Base-by-base conservation (phyloP, 2,113 vertebrate species). In the Mirza zaza region DNA sequence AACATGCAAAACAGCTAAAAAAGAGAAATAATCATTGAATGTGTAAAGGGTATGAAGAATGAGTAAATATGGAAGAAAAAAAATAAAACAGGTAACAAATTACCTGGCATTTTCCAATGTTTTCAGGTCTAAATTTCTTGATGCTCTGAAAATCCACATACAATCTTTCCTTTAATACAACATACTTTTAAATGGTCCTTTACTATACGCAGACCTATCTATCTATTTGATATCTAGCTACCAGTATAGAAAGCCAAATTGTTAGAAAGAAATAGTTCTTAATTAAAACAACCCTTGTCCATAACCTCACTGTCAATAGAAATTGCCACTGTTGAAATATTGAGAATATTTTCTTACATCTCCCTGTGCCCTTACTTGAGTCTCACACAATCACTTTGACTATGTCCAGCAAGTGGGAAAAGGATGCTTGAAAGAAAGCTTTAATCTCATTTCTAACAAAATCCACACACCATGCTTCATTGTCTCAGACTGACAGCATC, bases 361-460 rank as follows among this genome's bases (percentile, higher is more conserved):
- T 95, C 45, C 75, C 91, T 63, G 11, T 94, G 45, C 32, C 48
- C 85, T 84, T 77, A 84, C 29, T n/a, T 84, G 45, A 55, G 34
- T 76, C 55, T 42, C 52, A 10, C 3, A 34, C 14, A 67, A 39
- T 93, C 48, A 86, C 23, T 5, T 34, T 52, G 85, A 85, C 59
- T 84, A 67, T 20, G 91, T 85, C 39, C 70, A 73, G 17, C 18
- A 75, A 15, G n/a, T 6, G 3, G 39, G n/a, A 0, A 45, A 55
- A 48, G 13, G 68, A 80, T 63, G 21, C 42, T 39, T 42, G 2
- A 27, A 70, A 84, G n/a, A 83, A 85, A 88, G 77, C 48, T 48
- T 91, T 63, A 55, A 67, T 68, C 50, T 71, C 75, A 92, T 93
- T 87, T 96, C 76, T 61, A 90, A 92, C 92, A 85, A 93, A 95